phyloP scores from a whole-genome alignment of 2,888 invertebrate genomes.

The Hirtodrosophila trivittata region DNA sequence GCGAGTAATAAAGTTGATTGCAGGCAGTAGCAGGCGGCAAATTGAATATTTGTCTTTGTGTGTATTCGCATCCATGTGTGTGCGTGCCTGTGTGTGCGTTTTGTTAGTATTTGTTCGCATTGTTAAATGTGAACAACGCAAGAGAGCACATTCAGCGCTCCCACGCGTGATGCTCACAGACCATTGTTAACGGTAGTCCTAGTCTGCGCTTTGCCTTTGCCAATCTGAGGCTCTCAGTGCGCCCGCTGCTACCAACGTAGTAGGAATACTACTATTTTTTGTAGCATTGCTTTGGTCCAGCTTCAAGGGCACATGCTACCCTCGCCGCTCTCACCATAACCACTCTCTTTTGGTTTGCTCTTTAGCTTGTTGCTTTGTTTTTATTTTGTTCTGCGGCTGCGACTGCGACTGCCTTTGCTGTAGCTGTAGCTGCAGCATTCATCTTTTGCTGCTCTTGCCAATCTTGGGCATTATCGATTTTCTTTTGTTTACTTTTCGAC shows the following conservation, averaged over 20 bases:
- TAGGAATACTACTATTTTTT: too few species aligned
- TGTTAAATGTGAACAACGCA: constrained; percentile 62
- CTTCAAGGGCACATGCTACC: constrained; percentile 58
- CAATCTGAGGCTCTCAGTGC: constrained; percentile 28
- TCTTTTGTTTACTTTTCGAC: constrained; percentile 55
- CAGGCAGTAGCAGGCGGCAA: constrained; percentile 67
- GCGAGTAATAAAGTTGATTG: constrained; percentile 74
- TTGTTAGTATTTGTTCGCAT: constrained; percentile 57
- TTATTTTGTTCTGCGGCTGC: constrained; percentile 34
- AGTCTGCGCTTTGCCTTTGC: constrained; percentile 27
- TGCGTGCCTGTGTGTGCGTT: constrained; percentile 22
- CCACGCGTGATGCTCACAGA: constrained; percentile 22
- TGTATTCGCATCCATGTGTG: constrained; percentile 17
- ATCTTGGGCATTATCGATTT: constrained; percentile 80
- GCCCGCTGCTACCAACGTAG: constrained; percentile 36
- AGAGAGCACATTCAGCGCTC: constrained; percentile 32
- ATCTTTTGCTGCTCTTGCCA: constrained; percentile 68
- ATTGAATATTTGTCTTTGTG: constrained; percentile 64
- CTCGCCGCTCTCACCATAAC: constrained; percentile 24
- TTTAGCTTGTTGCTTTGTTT: constrained; percentile 58
- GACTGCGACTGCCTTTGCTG: constrained; percentile 20
- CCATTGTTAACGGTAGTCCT: constrained; percentile 62
- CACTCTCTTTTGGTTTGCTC: constrained; percentile 7
- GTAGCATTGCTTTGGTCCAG: constrained; percentile 19
- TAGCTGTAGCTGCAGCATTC: constrained; percentile 22